phyloP scores from a whole-genome alignment of 2,888 invertebrate genomes.

The Lasioglossum oenotherae region DNA sequence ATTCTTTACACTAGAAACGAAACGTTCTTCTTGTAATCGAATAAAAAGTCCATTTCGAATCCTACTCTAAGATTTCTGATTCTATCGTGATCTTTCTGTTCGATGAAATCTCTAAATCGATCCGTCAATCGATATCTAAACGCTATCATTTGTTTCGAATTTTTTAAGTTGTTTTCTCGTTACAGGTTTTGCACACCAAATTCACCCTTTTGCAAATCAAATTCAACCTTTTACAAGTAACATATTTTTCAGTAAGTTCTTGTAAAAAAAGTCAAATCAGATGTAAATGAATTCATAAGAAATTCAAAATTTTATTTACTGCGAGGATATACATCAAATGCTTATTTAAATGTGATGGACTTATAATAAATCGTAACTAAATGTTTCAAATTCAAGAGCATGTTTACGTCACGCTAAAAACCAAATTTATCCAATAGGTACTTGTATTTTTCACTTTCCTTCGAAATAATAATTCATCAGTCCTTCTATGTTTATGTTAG shows the following conservation, averaged over 20 bases:
- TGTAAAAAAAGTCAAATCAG: too few species aligned
- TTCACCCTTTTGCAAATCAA: too few species aligned
- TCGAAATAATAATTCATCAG: too few species aligned
- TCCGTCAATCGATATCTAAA: not conserved
- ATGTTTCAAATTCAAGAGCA: not conserved
- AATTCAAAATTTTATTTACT: too few species aligned
- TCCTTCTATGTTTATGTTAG: too few species aligned
- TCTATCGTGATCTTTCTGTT: slow-evolving; percentile 11
- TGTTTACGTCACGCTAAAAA: too few species aligned
- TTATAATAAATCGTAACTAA: not conserved
- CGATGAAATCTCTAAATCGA: slow-evolving; percentile 29
- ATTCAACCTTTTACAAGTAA: too few species aligned
- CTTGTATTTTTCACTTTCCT: too few species aligned
- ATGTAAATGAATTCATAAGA: too few species aligned
- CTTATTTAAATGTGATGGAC: not conserved
- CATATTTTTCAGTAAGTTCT: too few species aligned
- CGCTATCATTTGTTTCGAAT: not conserved
- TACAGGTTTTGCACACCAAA: not conserved
- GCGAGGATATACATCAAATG: too few species aligned
- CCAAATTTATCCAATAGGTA: too few species aligned
- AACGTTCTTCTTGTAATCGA: slow-evolving; percentile 46
- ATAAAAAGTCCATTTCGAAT: slow-evolving; percentile 51
- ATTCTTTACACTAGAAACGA: slow-evolving; percentile 40
- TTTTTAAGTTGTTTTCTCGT: not conserved
- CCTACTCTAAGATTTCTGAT: slow-evolving; percentile 15